Evolutionary conservation across 35 echinoderm and acorn worm genomes (phyloP).

Genomic region (Chiridota heheva): DNA sequence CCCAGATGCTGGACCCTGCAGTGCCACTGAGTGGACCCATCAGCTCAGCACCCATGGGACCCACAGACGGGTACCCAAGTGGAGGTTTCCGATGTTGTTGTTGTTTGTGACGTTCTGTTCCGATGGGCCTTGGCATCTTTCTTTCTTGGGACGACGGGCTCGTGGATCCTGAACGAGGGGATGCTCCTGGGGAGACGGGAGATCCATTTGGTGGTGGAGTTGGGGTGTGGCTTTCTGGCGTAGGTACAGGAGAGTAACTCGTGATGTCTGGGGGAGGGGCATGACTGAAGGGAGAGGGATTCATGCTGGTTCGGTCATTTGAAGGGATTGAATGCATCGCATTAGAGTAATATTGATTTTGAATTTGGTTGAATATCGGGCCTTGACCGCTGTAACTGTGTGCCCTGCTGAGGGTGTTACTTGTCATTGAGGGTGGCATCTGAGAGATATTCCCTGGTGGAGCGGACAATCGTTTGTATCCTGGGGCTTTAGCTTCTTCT

Average conservation of each 20-base stretch:
- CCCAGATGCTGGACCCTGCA: conserved; percentile 75
- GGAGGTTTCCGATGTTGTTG: conserved; percentile 65
- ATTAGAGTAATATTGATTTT: conserved; percentile 29
- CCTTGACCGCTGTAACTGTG: conserved; percentile 38
- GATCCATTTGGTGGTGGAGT: conserved; percentile 80
- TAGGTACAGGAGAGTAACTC: conserved; percentile 69
- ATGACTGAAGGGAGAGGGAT: conserved; percentile 32
- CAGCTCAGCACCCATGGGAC: conserved; percentile 38
- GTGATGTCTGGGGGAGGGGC: conserved; percentile 38
- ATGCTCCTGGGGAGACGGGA: conserved; percentile 82
- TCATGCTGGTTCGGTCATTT: conserved; percentile 41
- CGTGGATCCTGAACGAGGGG: conserved; percentile 83
- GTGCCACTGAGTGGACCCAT: conserved; percentile 47
- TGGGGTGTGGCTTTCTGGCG: conserved; percentile 56
- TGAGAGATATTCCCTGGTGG: conserved; percentile 32
- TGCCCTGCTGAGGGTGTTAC: conserved; percentile 28
- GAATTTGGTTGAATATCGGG: not conserved
- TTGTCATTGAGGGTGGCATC: conserved; percentile 36
- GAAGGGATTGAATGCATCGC: conserved; percentile 43
- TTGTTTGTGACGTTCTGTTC: conserved; percentile 75
- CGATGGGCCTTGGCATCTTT: conserved; percentile 79
- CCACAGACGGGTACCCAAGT: conserved; percentile 48
- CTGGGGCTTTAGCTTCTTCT: conserved; percentile 81
- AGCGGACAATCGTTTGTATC: conserved; percentile 66
- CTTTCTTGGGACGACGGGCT: conserved; percentile 70